A percentile compares a stretch with the other conserved stretches of the same genome.
Evolutionary conservation across 1,140 invertebrate species (phyloP).

Genomic region (Zelostemma sp.): DNA sequence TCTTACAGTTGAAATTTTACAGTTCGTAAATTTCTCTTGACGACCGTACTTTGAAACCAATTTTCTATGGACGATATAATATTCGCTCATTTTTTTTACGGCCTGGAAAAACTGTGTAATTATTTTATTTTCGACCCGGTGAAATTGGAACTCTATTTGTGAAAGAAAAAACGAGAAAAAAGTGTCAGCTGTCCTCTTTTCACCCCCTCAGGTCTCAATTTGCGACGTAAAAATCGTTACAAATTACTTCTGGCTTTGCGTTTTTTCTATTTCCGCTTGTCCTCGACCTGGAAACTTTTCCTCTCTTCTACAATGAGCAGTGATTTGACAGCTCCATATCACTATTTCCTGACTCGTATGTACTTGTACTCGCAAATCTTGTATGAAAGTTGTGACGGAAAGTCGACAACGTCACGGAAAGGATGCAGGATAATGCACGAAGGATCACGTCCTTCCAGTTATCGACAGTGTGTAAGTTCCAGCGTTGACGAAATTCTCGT

Average conservation of each 20-base stretch:
- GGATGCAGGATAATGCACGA: slow-evolving; percentile 35
- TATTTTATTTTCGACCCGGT: too few species aligned
- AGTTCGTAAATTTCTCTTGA: background rate
- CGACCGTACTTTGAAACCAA: background rate
- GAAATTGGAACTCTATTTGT: background rate
- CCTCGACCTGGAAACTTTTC: background rate
- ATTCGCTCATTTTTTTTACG: background rate
- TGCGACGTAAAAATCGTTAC: background rate
- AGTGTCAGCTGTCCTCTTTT: too few species aligned
- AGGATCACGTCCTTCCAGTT: slow-evolving; percentile 23
- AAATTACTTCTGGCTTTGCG: background rate
- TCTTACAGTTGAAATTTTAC: background rate
- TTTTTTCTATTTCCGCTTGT: background rate
- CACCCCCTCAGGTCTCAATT: background rate
- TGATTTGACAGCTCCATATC: slow-evolving; percentile 8
- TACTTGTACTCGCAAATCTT: slow-evolving; percentile 34
- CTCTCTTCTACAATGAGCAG: slow-evolving; percentile 21
- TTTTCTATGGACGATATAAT: background rate
- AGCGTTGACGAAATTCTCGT: slow-evolving; percentile 30
- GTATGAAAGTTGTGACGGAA: slow-evolving; percentile 42
- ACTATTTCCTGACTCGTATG: slow-evolving; percentile 26
- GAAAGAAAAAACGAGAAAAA: background rate
- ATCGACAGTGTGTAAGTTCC: slow-evolving; percentile 18
- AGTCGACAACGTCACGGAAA: slow-evolving; percentile 30
- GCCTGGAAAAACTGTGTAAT: background rate